Evolutionary conservation across 2,888 invertebrate genomes (phyloP).

Genomic region (Chironomus tentans): DNA sequence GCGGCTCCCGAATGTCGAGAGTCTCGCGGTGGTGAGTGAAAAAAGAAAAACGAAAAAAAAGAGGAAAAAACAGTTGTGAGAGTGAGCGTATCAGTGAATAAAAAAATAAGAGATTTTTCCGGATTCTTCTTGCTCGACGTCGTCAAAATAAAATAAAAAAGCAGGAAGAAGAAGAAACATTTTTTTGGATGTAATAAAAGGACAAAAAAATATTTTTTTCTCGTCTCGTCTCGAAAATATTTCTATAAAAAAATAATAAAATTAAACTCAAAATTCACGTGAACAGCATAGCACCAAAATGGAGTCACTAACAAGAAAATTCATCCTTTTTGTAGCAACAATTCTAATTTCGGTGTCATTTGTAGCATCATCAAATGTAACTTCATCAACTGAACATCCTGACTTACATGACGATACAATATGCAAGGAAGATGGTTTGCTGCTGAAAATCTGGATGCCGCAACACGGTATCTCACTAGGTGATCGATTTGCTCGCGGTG

Average conservation of each 20-base stretch:
- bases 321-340: neutral
- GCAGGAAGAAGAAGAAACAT: neutral
- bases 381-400: neutral
- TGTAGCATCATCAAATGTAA: neutral
- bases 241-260: neutral
- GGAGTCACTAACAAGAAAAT: neutral
- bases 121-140: neutral
- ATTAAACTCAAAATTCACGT: neutral
- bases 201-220: neutral
- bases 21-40: neutral
- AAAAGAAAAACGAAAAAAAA: neutral
- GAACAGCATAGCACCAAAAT: neutral
- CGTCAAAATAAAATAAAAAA: neutral
- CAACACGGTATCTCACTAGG: conserved; percentile 61
- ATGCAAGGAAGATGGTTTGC: conserved; percentile 76
- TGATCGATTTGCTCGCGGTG: conserved; percentile 75
- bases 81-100: neutral
- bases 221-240: neutral
- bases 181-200: neutral
- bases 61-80: neutral
- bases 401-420: conserved; percentile 31
- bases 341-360: neutral
- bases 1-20: neutral
- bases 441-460: conserved; percentile 83
- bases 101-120: neutral